phyloP scores from a whole-genome alignment of 2,797 vertebrate genomes.

The Myripristis jacobus region DNA sequence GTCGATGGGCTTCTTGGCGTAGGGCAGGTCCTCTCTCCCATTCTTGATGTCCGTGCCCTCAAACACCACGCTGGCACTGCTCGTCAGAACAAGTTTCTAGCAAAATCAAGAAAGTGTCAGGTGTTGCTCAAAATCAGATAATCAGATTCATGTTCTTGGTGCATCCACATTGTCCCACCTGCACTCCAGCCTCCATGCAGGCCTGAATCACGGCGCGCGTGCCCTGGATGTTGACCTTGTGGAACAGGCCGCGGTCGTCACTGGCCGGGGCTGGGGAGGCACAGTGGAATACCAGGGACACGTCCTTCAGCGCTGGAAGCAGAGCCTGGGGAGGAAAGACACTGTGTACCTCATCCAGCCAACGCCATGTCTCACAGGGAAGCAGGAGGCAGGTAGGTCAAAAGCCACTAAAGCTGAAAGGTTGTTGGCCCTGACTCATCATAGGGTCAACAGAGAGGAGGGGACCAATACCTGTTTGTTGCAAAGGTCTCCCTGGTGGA shows the following conservation, averaged over 20 bases:
- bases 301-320: conserved; percentile 87
- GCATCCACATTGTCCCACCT: conserved; percentile 79
- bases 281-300: conserved; percentile 93
- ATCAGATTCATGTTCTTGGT: background rate
- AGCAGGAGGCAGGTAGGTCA: background rate
- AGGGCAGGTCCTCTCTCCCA: conserved; percentile 93
- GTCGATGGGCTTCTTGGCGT: conserved; percentile 93
- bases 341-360: background rate
- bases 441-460: background rate
- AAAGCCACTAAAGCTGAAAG: background rate
- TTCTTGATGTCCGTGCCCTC: conserved; percentile 94
- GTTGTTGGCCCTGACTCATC: background rate
- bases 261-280: conserved; percentile 92
- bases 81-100: conserved; percentile 95
- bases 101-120: background rate
- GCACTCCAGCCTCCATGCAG: conserved; percentile 91
- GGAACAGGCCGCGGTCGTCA: conserved; percentile 90
- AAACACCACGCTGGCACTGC: conserved; percentile 97
- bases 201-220: conserved; percentile 89
- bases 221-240: conserved; percentile 91
- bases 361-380: too few species aligned
- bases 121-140: background rate
- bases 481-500: conserved; percentile 94
- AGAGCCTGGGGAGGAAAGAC: conserved; percentile 83
- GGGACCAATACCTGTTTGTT: conserved; percentile 84